Base-by-base conservation (phyloP, 2,888 invertebrate species). In the Penaeus monodon region DNA sequence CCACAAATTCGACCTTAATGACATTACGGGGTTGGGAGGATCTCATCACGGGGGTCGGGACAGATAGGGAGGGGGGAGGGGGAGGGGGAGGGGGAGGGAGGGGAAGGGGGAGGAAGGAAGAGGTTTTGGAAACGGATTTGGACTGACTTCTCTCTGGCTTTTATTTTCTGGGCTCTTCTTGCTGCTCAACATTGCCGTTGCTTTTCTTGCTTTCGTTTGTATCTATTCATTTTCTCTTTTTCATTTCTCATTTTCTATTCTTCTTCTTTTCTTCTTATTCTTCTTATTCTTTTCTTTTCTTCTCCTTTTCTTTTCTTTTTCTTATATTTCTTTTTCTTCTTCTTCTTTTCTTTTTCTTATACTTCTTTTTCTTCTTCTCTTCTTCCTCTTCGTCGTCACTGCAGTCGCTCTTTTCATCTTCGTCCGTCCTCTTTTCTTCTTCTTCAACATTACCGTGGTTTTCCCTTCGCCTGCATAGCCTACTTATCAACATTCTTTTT, bases 121-220 rank as follows among this genome's bases (percentile, higher is more conserved):
- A 57, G 57, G 2, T 57, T 57, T 57, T 57, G 57, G 57, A 57
- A 57, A 17, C 14, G 57, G 57, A 57, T 57, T 57, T 57, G 17
- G 17, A 17, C 57, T 57, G 57, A 57, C 17, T 57, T 57, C 57
- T 2, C 14, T 57, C 17, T 57, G 57, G 57, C 17, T 57, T 57
- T 57, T 57, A 57, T 57, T 78, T 44, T 78, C n/a, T 63, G 57
- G 44, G n/a, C n/a, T 78, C 49, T 78, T 44, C 57, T 44, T 57
- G 57, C n/a, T 33, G 33, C 38, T 74, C 38, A 44, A 44, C 44
- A 44, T 44, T 44, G 33, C 24, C 7, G 74, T 74, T 33, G 27
- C 24, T 33, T 33, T 74, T 24, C 14, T 33, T 74, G 38, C 6
- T 33, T 74, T 33, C 24, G 0, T 27, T 33, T 74, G 33, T 29